Evolutionary conservation across 2,888 invertebrate genomes (phyloP).

Genomic region (Eudemis profundana): DNA sequence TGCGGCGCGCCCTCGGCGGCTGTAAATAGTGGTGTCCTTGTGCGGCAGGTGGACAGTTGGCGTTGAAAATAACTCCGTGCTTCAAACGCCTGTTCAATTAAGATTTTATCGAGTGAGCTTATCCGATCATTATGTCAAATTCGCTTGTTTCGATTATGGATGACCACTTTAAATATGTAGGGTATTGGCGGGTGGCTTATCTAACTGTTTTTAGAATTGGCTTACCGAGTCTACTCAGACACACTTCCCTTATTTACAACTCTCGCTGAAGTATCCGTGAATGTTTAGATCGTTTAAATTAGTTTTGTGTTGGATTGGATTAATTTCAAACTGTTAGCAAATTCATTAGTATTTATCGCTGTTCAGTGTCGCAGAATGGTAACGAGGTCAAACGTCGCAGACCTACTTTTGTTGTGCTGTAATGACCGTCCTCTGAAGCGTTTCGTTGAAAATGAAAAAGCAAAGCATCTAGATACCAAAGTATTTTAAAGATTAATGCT

Average conservation of each 20-base stretch:
- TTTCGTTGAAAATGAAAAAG: conserved; percentile 28
- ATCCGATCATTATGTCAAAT: background rate
- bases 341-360: conserved; percentile 18
- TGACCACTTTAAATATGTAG: background rate
- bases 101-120: conserved; percentile 24
- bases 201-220: conserved; percentile 5
- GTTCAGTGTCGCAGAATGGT: conserved; percentile 34
- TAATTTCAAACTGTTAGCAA: conserved; percentile 10
- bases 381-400: conserved; percentile 40
- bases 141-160: background rate
- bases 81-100: conserved; percentile 20
- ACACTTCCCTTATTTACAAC: background rate
- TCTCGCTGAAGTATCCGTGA: background rate
- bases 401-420: conserved; percentile 41
- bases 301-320: background rate
- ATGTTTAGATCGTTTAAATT: background rate
- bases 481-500: background rate
- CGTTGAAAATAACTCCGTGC: conserved; percentile 34
- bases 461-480: no score
- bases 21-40: conserved; percentile 49
- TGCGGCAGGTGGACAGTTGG: conserved; percentile 38
- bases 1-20: conserved; percentile 54
- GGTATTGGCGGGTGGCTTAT: background rate
- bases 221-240: background rate
- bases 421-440: conserved; percentile 37